Conservation (phyloP, 2,888 invertebrate genomes). For the Orchestes rusci region DNA sequence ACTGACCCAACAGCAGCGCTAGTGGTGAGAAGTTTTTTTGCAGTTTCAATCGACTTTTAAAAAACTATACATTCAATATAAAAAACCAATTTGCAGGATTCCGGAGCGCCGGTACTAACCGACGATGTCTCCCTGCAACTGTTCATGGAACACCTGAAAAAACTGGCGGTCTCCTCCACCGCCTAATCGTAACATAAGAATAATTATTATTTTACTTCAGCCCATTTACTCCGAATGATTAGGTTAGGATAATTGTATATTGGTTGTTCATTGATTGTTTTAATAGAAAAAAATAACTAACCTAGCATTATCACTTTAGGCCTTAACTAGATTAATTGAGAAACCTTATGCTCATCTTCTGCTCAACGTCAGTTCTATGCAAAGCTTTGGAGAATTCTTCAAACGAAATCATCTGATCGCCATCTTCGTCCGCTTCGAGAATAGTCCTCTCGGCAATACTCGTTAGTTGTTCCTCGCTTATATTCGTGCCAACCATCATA, state of each 20-base stretch:
- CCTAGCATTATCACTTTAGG: no score
- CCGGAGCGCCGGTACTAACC: slow-evolving; percentile 94
- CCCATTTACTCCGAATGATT: no score
- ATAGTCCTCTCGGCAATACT: slow-evolving; percentile 99
- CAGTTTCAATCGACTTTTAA: no score
- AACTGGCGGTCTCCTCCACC: slow-evolving; percentile 91
- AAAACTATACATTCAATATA: no score
- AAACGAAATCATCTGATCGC: slow-evolving; percentile 95
- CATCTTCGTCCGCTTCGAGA: slow-evolving; percentile 92
- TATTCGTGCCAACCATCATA: slow-evolving; percentile 99
- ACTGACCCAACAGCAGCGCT: no score
- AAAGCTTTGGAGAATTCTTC: slow-evolving; percentile 94
- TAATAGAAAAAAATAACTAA: no score
- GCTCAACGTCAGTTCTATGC: slow-evolving; percentile 94
- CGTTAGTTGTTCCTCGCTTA: slow-evolving; percentile 83
- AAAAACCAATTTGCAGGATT: no score
- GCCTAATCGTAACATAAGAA: no score
- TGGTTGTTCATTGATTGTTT: no score
- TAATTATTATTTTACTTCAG: no score
- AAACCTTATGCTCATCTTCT: slow-evolving; percentile 99
- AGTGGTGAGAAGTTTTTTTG: no score
- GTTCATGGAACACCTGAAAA: slow-evolving; percentile 99
- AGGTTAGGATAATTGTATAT: no score
- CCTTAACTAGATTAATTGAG: slow-evolving; percentile 66
- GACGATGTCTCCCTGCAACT: slow-evolving; percentile 99